A percentile compares a stretch with the other conserved stretches of the same genome.
Conservation (phyloP, 2,113 vertebrate genomes). For the Engraulis encrasicolus region DNA sequence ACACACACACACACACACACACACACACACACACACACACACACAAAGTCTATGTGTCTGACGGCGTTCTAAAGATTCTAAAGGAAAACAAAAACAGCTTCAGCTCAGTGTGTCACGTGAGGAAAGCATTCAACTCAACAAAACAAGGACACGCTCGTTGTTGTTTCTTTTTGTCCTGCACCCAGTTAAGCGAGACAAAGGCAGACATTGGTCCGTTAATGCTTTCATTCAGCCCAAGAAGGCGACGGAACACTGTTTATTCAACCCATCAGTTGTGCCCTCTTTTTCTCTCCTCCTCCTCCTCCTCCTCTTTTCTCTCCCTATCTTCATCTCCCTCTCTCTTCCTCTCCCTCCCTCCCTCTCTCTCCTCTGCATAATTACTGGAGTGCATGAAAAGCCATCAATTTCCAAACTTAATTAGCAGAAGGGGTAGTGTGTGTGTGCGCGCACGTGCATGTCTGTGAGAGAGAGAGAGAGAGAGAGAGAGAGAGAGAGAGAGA, state of each 20-base stretch:
- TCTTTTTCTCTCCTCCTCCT: too few relatives aligned
- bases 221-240: background rate
- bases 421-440: constrained; percentile 21
- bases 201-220: too few relatives aligned
- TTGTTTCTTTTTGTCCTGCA: too few relatives aligned
- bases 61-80: background rate
- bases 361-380: constrained; percentile 75
- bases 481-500: too few relatives aligned
- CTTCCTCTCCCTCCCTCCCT: constrained; percentile 29
- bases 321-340: background rate
- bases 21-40: background rate
- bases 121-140: background rate
- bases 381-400: constrained; percentile 83
- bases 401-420: constrained; percentile 87
- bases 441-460: too few relatives aligned
- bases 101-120: background rate
- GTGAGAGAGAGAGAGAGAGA: too few relatives aligned
- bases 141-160: too few relatives aligned
- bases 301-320: constrained; percentile 29
- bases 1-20: constrained; percentile 1
- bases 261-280: constrained; percentile 49
- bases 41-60: background rate
- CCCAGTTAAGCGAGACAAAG: too few relatives aligned
- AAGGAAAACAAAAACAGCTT: constrained; percentile 10
- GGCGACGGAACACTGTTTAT: background rate